phyloP scores from a whole-genome alignment of 2,113 vertebrate species.

The Microtus montanus region DNA sequence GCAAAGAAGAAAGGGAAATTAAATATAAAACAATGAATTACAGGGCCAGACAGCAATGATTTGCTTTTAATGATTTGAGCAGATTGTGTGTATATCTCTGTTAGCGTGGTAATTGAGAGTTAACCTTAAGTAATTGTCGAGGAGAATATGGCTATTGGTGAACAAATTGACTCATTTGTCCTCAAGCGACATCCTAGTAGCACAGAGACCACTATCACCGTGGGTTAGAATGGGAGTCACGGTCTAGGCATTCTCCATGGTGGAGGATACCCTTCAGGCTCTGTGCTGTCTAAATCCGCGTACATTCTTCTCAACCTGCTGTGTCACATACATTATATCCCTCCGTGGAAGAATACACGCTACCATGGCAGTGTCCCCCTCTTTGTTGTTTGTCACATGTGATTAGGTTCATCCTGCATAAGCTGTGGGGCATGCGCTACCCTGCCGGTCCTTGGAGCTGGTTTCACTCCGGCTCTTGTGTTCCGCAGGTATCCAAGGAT shows the following conservation, averaged over 20 bases:
- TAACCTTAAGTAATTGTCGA: background rate
- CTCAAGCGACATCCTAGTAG: background rate
- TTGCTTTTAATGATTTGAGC: background rate
- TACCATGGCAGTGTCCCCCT: background rate
- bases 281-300: background rate
- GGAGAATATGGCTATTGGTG: background rate
- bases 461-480: slow-evolving; percentile 41
- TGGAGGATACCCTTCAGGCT: background rate
- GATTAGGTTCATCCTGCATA: slow-evolving; percentile 16
- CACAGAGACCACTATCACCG: background rate
- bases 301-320: background rate
- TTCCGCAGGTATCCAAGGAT: slow-evolving; percentile 94
- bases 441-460: background rate
- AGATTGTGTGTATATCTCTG: background rate
- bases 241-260: background rate
- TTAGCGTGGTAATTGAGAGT: background rate
- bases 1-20: slow-evolving; percentile 21
- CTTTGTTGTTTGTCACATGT: background rate
- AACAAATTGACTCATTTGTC: background rate
- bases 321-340: background rate
- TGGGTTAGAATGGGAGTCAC: too few relatives aligned
- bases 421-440: background rate
- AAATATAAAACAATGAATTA: slow-evolving; percentile 22
- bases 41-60: background rate
- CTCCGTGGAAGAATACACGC: background rate